Evolutionary conservation across 2,888 invertebrate genomes (phyloP).

Genomic region (Pammene aurita): DNA sequence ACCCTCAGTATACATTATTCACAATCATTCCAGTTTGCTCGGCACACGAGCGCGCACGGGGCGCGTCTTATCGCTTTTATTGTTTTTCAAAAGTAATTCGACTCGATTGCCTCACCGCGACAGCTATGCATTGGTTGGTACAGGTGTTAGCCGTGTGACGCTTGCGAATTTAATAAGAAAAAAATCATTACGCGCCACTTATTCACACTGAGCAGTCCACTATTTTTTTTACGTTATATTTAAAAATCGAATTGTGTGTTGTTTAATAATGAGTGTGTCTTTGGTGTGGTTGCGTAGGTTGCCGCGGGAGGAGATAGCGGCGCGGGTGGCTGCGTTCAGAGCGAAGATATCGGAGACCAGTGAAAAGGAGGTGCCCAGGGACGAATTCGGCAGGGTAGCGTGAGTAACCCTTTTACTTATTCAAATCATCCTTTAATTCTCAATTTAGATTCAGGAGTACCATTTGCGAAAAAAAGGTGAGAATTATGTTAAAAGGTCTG

Average conservation of each 20-base stretch:
- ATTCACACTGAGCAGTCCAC: conserved; percentile 54
- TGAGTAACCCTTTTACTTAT: conserved; percentile 56
- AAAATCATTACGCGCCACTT: conserved; percentile 62
- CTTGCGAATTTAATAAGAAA: conserved; percentile 62
- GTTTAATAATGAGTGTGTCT: conserved; percentile 71
- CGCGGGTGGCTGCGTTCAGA: conserved; percentile 94
- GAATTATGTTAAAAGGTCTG: neutral
- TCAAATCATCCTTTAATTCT: conserved; percentile 11
- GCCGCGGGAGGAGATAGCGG: conserved; percentile 91
- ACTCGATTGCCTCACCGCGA: conserved; percentile 63
- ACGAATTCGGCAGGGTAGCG: conserved; percentile 93
- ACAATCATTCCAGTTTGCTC: conserved; percentile 45
- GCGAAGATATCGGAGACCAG: conserved; percentile 89
- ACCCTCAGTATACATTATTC: conserved; percentile 52
- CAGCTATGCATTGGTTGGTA: conserved; percentile 78
- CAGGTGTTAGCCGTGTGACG: conserved; percentile 52
- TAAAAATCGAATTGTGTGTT: conserved; percentile 42
- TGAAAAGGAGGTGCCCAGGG: conserved; percentile 85
- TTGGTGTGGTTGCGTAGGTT: conserved; percentile 87
- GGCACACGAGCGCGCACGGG: conserved; percentile 56
- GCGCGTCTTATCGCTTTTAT: conserved; percentile 77
- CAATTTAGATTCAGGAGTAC: conserved; percentile 20
- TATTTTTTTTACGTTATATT: conserved; percentile 2
- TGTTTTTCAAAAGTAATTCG: conserved; percentile 77
- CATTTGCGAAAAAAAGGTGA: conserved; percentile 2